Evolutionary conservation across 2,888 invertebrate genomes (phyloP).

Genomic region (Pinctada fucata): DNA sequence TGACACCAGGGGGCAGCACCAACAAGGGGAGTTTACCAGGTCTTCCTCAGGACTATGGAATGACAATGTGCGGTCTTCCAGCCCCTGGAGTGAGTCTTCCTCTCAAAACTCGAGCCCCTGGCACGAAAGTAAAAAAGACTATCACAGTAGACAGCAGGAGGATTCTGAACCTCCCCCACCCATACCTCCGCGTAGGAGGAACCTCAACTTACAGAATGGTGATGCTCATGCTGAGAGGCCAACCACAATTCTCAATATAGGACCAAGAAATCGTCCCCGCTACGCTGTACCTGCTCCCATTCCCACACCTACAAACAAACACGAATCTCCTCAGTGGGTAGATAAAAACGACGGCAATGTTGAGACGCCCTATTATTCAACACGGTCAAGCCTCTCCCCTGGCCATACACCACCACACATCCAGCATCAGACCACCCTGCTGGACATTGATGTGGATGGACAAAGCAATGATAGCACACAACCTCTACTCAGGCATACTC

Average conservation of each 20-base stretch:
- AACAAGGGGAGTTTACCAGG: conserved; percentile 23
- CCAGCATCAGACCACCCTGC: conserved; percentile 71
- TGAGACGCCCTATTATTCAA: conserved; percentile 92
- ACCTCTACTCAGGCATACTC: conserved; percentile 57
- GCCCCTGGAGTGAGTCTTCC: conserved; percentile 15
- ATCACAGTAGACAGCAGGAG: conserved; percentile 35
- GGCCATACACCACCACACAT: conserved; percentile 74
- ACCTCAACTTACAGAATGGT: conserved; percentile 46
- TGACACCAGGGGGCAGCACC: conserved; percentile 33
- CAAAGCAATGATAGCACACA: conserved; percentile 73
- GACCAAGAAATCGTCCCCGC: conserved; percentile 80
- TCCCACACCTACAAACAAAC: conserved; percentile 84
- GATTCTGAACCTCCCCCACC: conserved; percentile 51
- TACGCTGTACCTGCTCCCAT: conserved; percentile 85
- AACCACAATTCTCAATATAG: conserved; percentile 80
- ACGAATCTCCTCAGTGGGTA: conserved; percentile 33
- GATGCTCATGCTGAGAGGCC: conserved; percentile 77
- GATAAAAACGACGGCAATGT: conserved; percentile 80
- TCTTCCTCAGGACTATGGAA: conserved; percentile 20
- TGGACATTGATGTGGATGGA: conserved; percentile 76
- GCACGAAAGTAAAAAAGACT: conserved; percentile 41
- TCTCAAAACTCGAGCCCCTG: conserved; percentile 42
- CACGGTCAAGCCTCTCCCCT: conserved; percentile 82
- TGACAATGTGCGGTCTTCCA: conserved; percentile 30
- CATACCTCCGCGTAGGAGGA: conserved; percentile 49